Evolutionary conservation across 2,888 invertebrate genomes (phyloP).

Genomic region (Timema podura): DNA sequence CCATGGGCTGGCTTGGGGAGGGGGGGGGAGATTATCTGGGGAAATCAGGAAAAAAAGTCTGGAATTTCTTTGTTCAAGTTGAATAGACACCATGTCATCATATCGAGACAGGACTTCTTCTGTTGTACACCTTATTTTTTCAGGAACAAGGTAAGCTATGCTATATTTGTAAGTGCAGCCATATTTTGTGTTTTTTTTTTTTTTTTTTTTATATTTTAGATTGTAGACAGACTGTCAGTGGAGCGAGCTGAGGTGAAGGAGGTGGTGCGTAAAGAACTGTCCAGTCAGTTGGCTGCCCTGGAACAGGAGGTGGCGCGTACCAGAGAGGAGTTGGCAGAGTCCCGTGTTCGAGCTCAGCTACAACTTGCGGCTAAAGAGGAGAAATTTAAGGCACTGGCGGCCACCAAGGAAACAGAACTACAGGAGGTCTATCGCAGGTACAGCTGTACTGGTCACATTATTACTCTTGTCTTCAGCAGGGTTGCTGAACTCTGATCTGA

Average conservation of each 20-base stretch:
- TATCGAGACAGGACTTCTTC: too few species aligned
- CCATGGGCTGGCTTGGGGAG: too few species aligned
- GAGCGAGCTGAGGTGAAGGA: constrained; percentile 57
- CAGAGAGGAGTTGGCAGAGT: constrained; percentile 28
- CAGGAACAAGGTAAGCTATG: too few species aligned
- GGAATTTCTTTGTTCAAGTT: too few species aligned
- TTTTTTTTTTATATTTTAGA: constrained; percentile 36
- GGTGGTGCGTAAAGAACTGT: constrained; percentile 59
- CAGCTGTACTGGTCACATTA: constrained; percentile 31
- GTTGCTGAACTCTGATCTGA: too few species aligned
- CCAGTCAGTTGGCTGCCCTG: constrained; percentile 57
- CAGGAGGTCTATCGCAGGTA: constrained; percentile 76
- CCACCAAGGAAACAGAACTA: constrained; percentile 67
- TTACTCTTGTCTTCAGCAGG: constrained; percentile 18
- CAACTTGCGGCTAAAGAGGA: constrained; percentile 26
- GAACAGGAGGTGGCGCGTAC: constrained; percentile 33
- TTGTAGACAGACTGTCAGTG: constrained; percentile 49
- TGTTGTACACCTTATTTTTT: too few species aligned
- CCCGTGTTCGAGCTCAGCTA: constrained; percentile 34
- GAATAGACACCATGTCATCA: too few species aligned
- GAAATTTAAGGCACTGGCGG: constrained; percentile 43
- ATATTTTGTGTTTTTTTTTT: too few species aligned
- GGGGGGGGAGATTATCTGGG: too few species aligned
- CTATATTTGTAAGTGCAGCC: too few species aligned
- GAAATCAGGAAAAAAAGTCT: too few species aligned